Evolutionary conservation across 2,888 invertebrate species (phyloP).

Genomic region (Crossocerus cetratus): DNA sequence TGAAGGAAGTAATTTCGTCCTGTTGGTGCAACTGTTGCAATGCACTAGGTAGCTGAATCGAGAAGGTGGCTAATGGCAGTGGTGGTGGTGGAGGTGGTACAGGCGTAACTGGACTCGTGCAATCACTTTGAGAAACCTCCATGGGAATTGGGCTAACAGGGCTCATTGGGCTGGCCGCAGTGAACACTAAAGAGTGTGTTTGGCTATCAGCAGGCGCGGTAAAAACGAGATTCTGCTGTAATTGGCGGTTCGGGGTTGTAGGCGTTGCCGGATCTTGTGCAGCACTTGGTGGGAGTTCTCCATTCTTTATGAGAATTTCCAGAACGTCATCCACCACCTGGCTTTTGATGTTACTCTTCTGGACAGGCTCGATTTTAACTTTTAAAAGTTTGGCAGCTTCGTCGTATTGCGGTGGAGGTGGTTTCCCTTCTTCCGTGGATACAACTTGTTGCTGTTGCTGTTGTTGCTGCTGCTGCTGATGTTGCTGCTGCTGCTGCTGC

Average conservation of each 20-base stretch:
- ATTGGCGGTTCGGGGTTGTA: conserved; percentile 77
- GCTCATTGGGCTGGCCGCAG: conserved; percentile 70
- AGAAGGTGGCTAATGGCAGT: conserved; percentile 74
- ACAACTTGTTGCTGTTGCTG: conserved; percentile 67
- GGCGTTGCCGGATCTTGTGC: conserved; percentile 85
- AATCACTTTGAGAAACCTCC: conserved; percentile 70
- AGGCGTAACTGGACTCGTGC: conserved; percentile 69
- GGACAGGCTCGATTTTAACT: conserved; percentile 75
- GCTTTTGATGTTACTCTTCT: conserved; percentile 80
- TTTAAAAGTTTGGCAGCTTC: conserved; percentile 83
- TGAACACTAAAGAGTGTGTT: conserved; percentile 69
- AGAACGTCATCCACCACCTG: conserved; percentile 94
- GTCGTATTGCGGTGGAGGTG: conserved; percentile 83
- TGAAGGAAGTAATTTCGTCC: conserved; percentile 67
- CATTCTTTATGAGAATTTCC: conserved; percentile 95
- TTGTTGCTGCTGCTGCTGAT: conserved; percentile 62
- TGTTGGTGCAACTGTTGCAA: conserved; percentile 69
- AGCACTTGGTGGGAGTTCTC: conserved; percentile 93
- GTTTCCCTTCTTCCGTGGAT: conserved; percentile 76
- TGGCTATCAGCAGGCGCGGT: conserved; percentile 72
- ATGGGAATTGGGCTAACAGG: conserved; percentile 72
- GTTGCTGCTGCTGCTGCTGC: conserved; percentile 69
- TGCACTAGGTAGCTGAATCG: conserved; percentile 72
- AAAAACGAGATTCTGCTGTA: conserved; percentile 74
- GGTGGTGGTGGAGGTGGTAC: conserved; percentile 74